Base-by-base conservation (phyloP, 1,140 invertebrate species). In the Samia ricini region DNA sequence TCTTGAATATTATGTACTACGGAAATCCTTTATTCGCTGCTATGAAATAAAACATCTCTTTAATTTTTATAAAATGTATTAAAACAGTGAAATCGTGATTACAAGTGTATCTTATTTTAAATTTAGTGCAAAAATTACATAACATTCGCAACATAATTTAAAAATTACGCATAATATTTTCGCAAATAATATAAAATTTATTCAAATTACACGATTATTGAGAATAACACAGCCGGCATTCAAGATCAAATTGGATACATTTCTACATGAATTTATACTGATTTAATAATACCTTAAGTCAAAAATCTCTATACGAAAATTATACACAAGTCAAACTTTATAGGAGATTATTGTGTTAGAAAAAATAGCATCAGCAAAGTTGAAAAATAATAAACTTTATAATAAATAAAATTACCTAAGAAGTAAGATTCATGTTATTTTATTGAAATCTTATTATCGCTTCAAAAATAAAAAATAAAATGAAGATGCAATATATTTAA, bases 51-150 rank as follows among this genome's bases (percentile, higher is more conserved):
- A 76, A 60, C 61, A 8, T 54, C 29, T 15, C 15, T 29, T 29
- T 36, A 70, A 70, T 79, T 79, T 81, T 83, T 86, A 85, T 77
- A 85, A 77, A 88, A 86, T 86, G 83, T 86, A 88, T 79, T 88
- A 88, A 88, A 88, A 83, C 83, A 84, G 75, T 81, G 76, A 84
- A 83, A 72, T 78, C 74, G 69, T 78, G 78, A 84, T 81, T 86
- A 83, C 72, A 85, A 55, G 52, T 22, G 15, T 52, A 21, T 22
- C 52, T 55, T 55, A 55, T 15, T 55, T 55, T 24, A 55, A 10
- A 19, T 55, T 23, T 55, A 10, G 52, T 55, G 52, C 52, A 57
- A 42, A 42, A 57, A 57, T 57, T 36, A 20, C 19, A 36, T 36
- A 57, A 18, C 26, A 57, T 42, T 33, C 12, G 20, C 33, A 33